Conservation (phyloP, 2,797 vertebrate species). For the Sebastes ruberrimus region DNA sequence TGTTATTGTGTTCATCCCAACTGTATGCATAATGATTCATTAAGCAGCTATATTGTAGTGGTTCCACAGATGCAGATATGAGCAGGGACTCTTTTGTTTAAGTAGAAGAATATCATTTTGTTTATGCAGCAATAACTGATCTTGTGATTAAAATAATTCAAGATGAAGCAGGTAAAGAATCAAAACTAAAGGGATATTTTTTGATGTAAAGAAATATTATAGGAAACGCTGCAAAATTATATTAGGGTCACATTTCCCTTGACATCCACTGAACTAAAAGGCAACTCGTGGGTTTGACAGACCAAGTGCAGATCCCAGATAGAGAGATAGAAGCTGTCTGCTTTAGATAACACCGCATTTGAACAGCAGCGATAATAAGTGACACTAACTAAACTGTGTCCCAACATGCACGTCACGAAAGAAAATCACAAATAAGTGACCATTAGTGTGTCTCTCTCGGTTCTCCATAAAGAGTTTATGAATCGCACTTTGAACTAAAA, state of each 20-base stretch:
- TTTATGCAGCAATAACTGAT: neutral
- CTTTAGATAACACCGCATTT: constrained; percentile 10
- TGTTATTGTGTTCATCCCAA: neutral
- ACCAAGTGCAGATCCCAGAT: constrained; percentile 16
- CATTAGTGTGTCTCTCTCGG: no score
- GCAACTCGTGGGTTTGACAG: neutral
- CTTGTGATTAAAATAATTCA: neutral
- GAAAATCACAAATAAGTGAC: neutral
- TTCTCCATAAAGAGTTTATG: neutral
- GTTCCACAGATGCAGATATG: neutral
- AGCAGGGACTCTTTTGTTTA: neutral
- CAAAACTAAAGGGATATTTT: neutral
- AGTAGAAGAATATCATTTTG: neutral
- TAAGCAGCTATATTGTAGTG: neutral
- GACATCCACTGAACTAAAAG: neutral
- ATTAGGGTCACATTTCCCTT: neutral
- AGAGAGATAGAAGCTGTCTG: neutral
- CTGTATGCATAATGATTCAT: neutral
- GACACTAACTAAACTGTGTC: neutral
- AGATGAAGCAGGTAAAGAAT: neutral
- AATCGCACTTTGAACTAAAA: neutral
- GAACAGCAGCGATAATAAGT: constrained; percentile 29
- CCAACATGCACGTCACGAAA: neutral
- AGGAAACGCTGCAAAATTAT: neutral
- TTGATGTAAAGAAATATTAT: neutral